Percentiles rank a stretch among this genome's conserved stretches.
Evolutionary conservation across 2,113 vertebrate species (phyloP).

Genomic region (Salvelinus fontinalis): DNA sequence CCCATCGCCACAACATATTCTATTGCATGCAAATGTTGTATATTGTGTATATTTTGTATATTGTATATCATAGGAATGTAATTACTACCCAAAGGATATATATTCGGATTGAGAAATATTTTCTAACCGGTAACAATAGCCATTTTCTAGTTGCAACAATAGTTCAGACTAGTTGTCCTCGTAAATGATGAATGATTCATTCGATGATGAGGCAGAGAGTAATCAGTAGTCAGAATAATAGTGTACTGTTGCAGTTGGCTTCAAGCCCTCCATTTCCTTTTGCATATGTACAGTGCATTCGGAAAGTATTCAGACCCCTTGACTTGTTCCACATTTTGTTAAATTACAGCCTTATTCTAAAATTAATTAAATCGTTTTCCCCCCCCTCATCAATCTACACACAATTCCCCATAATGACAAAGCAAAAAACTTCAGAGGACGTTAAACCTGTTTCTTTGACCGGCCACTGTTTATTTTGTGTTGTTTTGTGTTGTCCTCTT

Average conservation of each 20-base stretch:
- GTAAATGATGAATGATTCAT: slow-evolving; percentile 12
- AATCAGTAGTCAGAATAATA: slow-evolving; percentile 40
- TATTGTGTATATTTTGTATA: too few species aligned
- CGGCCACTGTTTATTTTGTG: too few species aligned
- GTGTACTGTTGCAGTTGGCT: slow-evolving; percentile 42
- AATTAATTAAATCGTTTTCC: too few species aligned
- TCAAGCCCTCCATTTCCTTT: slow-evolving; percentile 34
- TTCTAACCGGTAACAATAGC: neutral
- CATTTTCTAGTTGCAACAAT: neutral
- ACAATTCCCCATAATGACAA: too few species aligned
- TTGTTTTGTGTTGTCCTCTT: too few species aligned
- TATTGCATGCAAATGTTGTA: neutral
- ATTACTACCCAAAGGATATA: slow-evolving; percentile 12
- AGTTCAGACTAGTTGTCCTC: slow-evolving; percentile 11
- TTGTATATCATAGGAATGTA: neutral
- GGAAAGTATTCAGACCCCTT: too few species aligned
- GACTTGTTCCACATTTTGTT: too few species aligned
- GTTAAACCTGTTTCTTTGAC: too few species aligned
- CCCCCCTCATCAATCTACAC: too few species aligned
- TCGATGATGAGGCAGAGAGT: slow-evolving; percentile 31
- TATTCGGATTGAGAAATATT: neutral
- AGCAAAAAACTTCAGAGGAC: neutral
- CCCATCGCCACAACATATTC: neutral
- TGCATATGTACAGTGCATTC: neutral
- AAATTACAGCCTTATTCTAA: too few species aligned